A percentile compares a stretch with the other conserved stretches of the same genome.
These are phyloP conservation scores for Stegastes partitus DNA, from an alignment of 2,113 vertebrate species.

Conservation along the genomic window DNA sequence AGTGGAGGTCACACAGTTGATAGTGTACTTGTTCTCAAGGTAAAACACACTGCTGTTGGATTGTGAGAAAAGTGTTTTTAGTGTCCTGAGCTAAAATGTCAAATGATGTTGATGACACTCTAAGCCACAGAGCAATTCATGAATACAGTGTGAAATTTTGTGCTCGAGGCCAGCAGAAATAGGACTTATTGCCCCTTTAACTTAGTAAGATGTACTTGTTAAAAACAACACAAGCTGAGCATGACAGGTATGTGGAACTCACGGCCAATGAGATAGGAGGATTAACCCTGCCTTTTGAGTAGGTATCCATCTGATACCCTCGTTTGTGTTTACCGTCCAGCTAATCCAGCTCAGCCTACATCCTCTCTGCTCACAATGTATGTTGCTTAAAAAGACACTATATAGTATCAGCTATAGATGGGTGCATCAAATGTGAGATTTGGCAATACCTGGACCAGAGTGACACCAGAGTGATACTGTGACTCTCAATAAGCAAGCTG, in stretches of 20 bases:
- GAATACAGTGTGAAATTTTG: too few species aligned
- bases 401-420: too few species aligned
- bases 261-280: conserved; percentile 56
- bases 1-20: conserved; percentile 1
- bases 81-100: conserved; percentile 6
- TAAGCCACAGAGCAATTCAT: too few species aligned
- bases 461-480: not conserved
- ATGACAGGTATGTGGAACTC: conserved; percentile 31
- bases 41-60: not conserved
- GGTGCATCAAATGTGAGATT: not conserved
- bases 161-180: too few species aligned
- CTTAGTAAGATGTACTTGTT: conserved; percentile 30
- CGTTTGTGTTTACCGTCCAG: conserved; percentile 62
- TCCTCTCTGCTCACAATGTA: conserved; percentile 18
- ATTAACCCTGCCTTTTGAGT: conserved; percentile 48
- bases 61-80: not conserved
- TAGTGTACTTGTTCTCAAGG: conserved; percentile 11
- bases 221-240: conserved; percentile 13
- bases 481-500: not conserved
- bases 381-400: not conserved
- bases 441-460: not conserved
- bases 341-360: conserved; percentile 41
- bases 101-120: too few species aligned
- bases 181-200: not conserved
- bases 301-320: conserved; percentile 53